Evolutionary conservation across 2,113 vertebrate genomes (phyloP), one percentile per base, ranked within the genome.

Genomic region (Rhinichthys klamathensis): DNA sequence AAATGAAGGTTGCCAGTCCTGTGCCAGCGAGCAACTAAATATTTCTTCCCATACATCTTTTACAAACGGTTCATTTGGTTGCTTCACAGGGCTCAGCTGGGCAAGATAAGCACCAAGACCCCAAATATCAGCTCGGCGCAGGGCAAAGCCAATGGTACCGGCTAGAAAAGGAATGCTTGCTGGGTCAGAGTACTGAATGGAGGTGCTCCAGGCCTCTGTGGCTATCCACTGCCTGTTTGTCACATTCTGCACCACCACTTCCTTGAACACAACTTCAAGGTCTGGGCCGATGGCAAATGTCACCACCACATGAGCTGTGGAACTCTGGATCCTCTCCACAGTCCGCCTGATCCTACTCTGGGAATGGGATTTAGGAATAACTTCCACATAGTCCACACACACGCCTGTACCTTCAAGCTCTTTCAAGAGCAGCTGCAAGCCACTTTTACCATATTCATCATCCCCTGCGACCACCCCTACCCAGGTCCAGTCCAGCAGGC

Each of bases 161-260:
- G 81, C 83, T 49, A 92, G 65, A 3, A 87, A 80, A 15, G 74
- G 84, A 61, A 89, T 78, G 60, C 87, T 85, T 8, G 74, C 70
- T 16, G 85, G 83, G 11, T 49, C 32, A 25, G 82, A 88, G 4
- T 90, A 32, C 4, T 83, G 11, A 0, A 35, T 46, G 7, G 90
- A 90, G 0, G 91, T 90, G 38, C 91, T 82, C 92, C 92, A 93
- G 70, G 89, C 89, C 41, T 92, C 90, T 54, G 92, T 91, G 13
- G 89, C 92, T 32, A 94, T 88, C 91, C 91, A 94, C 84, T 93
- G 89, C 67, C 83, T 91, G 63, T 90, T 85, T 41, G 86, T 90
- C 49, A 91, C 58, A 44, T 92, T 93, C 80, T 91, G 91, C n/a
- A 75, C 88, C 30, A 91, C 67, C n/a, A 90, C 87, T 73, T 92